Evolutionary conservation across 2,797 vertebrate species (phyloP).

Genomic region (Chelonia mydas): DNA sequence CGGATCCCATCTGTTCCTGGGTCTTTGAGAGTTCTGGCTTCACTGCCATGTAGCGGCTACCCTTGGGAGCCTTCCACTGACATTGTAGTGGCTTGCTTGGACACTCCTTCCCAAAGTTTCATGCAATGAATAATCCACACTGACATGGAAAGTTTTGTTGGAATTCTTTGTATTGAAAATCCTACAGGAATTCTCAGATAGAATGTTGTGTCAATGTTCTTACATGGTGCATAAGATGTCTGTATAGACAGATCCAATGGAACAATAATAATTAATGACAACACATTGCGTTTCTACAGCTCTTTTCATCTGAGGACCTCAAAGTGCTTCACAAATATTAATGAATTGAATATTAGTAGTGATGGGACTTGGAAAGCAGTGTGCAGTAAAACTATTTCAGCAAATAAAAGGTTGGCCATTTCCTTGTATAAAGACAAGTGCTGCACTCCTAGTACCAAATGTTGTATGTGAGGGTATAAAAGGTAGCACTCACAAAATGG

Average conservation of each 20-base stretch:
- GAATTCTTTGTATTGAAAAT: background rate
- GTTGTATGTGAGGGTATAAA: background rate
- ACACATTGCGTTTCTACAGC: background rate
- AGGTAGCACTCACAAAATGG: background rate
- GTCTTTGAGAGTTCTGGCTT: background rate
- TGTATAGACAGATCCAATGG: background rate
- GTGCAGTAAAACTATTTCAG: background rate
- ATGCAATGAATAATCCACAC: background rate
- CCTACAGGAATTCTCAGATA: fast-evolving
- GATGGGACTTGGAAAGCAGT: background rate
- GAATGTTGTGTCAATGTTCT: background rate
- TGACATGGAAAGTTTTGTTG: fast-evolving
- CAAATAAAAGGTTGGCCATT: fast-evolving
- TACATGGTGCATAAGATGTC: background rate
- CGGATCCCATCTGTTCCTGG: background rate
- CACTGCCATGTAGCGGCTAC: background rate
- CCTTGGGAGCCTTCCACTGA: fast-evolving
- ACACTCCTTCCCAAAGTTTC: background rate
- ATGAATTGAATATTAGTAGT: background rate
- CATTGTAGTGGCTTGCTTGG: fast-evolving
- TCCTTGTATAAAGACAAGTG: background rate
- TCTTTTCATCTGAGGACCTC: background rate
- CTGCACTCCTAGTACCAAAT: fast-evolving
- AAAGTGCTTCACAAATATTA: background rate
- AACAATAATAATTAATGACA: background rate